phyloP scores from a whole-genome alignment of 2,113 vertebrate species.

The Asarcornis scutulata region DNA sequence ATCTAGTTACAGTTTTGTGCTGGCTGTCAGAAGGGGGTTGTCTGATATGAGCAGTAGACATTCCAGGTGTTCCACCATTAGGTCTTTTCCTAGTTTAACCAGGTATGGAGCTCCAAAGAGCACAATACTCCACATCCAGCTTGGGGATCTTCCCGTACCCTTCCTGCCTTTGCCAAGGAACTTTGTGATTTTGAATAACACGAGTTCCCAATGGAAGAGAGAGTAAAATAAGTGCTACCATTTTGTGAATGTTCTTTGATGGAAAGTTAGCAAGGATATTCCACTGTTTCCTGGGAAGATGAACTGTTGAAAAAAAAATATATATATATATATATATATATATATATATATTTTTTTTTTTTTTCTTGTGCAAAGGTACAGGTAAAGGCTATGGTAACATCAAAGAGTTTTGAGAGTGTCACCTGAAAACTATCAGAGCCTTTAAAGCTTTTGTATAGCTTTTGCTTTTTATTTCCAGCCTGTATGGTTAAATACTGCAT shows the following conservation, averaged over 20 bases:
- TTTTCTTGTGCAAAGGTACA: neutral
- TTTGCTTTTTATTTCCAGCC: neutral
- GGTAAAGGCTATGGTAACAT: neutral
- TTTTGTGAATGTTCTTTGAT: neutral
- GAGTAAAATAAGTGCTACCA: fast-evolving
- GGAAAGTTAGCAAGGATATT: neutral
- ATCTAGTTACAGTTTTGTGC: neutral
- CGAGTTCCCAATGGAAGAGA: fast-evolving
- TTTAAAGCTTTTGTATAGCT: neutral
- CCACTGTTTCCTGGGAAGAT: neutral
- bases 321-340: too few relatives aligned
- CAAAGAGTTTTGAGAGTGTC: neutral
- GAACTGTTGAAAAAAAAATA: fast-evolving
- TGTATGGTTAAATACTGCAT: neutral
- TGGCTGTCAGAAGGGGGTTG: neutral
- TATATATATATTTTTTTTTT: neutral
- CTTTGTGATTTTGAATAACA: neutral
- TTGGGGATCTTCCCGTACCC: fast-evolving
- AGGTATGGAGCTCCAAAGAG: neutral
- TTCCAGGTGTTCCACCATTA: neutral
- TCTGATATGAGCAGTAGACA: neutral
- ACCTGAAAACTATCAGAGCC: neutral
- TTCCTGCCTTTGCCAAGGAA: neutral
- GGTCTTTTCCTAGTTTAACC: neutral
- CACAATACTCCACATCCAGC: fast-evolving